Evolutionary conservation across 2,888 invertebrate genomes (phyloP).

Genomic region (Dasysyrphus tricinctus): DNA sequence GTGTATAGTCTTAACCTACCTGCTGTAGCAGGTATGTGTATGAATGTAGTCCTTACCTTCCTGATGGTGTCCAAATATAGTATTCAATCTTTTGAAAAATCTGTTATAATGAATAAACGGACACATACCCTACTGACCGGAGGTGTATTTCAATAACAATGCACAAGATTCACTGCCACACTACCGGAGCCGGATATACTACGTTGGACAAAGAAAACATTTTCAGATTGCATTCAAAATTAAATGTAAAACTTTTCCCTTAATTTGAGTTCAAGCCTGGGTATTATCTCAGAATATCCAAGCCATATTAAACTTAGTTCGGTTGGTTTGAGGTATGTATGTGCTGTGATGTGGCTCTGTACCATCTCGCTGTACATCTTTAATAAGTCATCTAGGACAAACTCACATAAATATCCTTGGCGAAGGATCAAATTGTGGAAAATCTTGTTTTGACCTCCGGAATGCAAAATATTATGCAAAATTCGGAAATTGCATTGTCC

Average conservation of each 20-base stretch:
- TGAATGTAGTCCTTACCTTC: neutral
- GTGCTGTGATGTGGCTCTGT: neutral
- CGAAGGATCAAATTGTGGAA: slow-evolving; percentile 69
- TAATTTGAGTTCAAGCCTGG: slow-evolving; percentile 22
- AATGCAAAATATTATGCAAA: slow-evolving; percentile 74
- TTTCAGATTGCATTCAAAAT: slow-evolving; percentile 67
- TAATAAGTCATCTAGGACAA: slow-evolving; percentile 69
- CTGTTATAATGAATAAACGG: slow-evolving; percentile 48
- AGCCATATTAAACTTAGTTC: slow-evolving; percentile 60
- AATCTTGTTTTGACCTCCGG: slow-evolving; percentile 72
- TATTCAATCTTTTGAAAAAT: slow-evolving; percentile 41
- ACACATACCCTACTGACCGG: slow-evolving; percentile 26
- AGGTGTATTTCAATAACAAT: slow-evolving; percentile 62
- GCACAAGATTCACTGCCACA: slow-evolving; percentile 27
- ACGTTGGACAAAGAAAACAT: slow-evolving; percentile 47
- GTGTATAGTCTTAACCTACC: neutral
- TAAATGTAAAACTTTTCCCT: slow-evolving; percentile 70
- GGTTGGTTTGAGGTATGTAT: slow-evolving; percentile 5
- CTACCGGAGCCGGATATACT: slow-evolving; percentile 1
- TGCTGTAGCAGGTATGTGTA: neutral
- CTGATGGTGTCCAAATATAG: neutral
- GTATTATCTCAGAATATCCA: slow-evolving; percentile 58
- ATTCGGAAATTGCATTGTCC: slow-evolving; percentile 73
- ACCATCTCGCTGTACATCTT: slow-evolving; percentile 48
- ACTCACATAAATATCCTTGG: slow-evolving; percentile 37